These are phyloP conservation scores for Caenorhabditis uteleia DNA, from an alignment of 2,888 invertebrate species.

Conservation along the genomic window DNA sequence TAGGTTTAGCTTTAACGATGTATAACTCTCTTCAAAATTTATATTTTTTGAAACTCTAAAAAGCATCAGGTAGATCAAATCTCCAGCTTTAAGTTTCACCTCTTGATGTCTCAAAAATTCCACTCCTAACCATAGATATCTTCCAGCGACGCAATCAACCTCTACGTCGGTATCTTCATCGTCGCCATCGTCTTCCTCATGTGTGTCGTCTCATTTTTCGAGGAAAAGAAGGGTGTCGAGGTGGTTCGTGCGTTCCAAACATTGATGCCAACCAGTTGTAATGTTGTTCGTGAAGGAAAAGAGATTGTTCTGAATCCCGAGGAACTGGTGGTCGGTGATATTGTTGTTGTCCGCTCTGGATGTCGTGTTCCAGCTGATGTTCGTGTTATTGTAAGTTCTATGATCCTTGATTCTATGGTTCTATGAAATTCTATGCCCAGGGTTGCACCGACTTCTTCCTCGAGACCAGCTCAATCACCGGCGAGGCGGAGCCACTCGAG, in stretches of 20 bases:
- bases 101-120: no score
- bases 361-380: constrained; percentile 59
- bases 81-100: no score
- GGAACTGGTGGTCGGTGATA: constrained; percentile 59
- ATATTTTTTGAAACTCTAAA: no score
- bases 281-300: constrained; percentile 56
- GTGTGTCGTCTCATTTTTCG: constrained; percentile 57
- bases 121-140: no score
- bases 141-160: constrained; percentile 47
- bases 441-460: constrained; percentile 56
- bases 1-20: not conserved
- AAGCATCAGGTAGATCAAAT: no score
- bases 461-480: constrained; percentile 62
- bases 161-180: constrained; percentile 60
- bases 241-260: constrained; percentile 58
- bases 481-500: constrained; percentile 61
- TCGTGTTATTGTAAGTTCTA: constrained; percentile 44
- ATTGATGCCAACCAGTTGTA: constrained; percentile 54
- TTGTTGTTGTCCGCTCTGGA: constrained; percentile 56
- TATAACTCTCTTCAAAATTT: no score
- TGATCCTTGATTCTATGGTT: no score
- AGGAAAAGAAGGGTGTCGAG: constrained; percentile 56
- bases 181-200: constrained; percentile 58
- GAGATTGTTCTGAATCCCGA: constrained; percentile 51
- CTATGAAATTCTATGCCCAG: no score